These are phyloP conservation scores for Papilio protenor DNA, from an alignment of 2,888 invertebrate genomes.

Conservation along the genomic window DNA sequence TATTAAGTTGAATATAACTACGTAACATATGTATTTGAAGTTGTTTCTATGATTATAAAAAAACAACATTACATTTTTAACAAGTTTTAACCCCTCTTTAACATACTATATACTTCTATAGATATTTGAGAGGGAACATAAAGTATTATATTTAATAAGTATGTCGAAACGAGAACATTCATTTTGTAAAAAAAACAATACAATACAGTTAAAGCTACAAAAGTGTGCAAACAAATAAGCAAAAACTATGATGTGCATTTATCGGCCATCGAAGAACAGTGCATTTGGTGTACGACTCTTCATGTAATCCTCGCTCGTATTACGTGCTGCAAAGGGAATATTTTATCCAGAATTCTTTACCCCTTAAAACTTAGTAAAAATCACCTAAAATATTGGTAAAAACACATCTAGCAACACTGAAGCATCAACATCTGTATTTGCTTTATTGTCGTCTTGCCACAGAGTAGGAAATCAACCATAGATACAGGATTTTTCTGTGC, in stretches of 20 bases:
- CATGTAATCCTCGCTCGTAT: too few relatives aligned
- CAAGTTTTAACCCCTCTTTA: neutral
- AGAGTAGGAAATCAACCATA: neutral
- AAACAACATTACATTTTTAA: neutral
- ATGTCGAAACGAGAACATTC: too few relatives aligned
- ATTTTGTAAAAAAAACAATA: too few relatives aligned
- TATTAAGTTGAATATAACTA: neutral
- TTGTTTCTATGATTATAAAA: too few relatives aligned
- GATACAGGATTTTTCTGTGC: neutral
- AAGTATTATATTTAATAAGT: too few relatives aligned
- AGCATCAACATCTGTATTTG: neutral
- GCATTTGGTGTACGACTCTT: too few relatives aligned
- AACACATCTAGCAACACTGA: neutral
- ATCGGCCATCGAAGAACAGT: too few relatives aligned
- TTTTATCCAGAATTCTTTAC: neutral
- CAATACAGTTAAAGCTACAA: neutral
- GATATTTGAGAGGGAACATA: too few relatives aligned
- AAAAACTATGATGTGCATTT: too few relatives aligned
- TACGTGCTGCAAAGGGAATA: neutral
- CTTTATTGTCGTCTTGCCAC: neutral
- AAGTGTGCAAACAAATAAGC: neutral
- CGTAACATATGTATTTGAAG: neutral
- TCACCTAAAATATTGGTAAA: neutral
- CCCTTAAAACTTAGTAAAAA: neutral
- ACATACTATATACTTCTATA: neutral